Evolutionary conservation across 2,113 vertebrate genomes (phyloP), one percentile per base, ranked within the genome.

Genomic region (Chitala chitala): DNA sequence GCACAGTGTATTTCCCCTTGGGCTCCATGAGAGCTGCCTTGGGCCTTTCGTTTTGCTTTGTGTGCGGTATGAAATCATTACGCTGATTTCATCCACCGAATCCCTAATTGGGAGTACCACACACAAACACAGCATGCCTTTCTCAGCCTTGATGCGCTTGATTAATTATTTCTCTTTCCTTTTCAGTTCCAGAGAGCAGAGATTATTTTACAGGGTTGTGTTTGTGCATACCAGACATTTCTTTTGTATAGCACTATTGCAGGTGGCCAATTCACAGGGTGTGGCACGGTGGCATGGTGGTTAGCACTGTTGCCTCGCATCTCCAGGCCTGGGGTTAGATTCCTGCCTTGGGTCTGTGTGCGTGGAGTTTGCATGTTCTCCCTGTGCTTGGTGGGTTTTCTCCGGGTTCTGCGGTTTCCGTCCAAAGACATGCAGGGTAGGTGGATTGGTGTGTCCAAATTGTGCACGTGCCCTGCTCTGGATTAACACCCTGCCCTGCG

Each of bases 41-140:
- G 33, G 24, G 36, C 17, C 40, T 73, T 26, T n/a, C n/a, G 72
- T 64, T 73, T 63, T 64, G 9, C 44, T 50, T 38, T 48, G 56
- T 38, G 56, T 63, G 72, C 59, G 22, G 42, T 61, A 61, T 38
- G 12, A 40, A 69, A 42, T 12, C 54, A 26, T 29, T 12, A 36
- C 10, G 22, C 70, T 10, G 38, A 22, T 42, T 33, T 29, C 26
- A 48, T 15, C 15, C 15, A 9, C 51, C 15, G 72, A 46, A 24
- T 50, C 20, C 20, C 31, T 29, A 61, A 20, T 50, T 7, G 24
- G 44, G 59, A 55, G 26, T 2, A 13, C 51, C 15, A 42, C 20
- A 31, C 26, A 50, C 64, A 64, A 73, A 51, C 20, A 13, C 29
- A 17, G 40, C 42, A n/a, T 58, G 4, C 9, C 40, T 9, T 51